Conservation (phyloP, 1,140 invertebrate species). For the Pseudomyrmex flavicornis region DNA sequence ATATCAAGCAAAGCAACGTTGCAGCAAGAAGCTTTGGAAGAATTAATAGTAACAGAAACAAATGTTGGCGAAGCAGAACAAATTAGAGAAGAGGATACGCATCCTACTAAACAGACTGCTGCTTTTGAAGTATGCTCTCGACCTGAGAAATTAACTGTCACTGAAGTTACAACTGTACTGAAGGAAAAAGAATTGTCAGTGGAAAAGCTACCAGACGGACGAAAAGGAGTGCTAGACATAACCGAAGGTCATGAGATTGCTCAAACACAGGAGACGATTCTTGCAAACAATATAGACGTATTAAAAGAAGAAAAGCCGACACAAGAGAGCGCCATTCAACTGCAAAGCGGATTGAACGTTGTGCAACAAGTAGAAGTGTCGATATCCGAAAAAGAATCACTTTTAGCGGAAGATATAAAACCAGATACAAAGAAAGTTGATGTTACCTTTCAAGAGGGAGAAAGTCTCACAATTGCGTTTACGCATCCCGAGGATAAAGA, state of each 20-base stretch:
- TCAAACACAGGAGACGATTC: conserved; percentile 82
- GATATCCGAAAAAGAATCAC: conserved; percentile 85
- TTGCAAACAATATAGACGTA: conserved; percentile 74
- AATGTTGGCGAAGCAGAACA: conserved; percentile 85
- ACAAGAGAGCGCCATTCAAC: conserved; percentile 78
- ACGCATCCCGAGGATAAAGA: conserved; percentile 86
- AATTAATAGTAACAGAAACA: conserved; percentile 86
- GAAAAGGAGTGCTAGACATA: conserved; percentile 81
- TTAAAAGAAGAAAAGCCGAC: conserved; percentile 75
- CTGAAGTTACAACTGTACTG: conserved; percentile 75
- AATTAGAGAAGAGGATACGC: conserved; percentile 76
- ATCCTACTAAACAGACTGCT: conserved; percentile 78
- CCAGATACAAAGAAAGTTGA: conserved; percentile 84
- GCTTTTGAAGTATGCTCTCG: conserved; percentile 74
- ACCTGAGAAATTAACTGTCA: conserved; percentile 77
- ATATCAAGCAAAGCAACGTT: conserved; percentile 84
- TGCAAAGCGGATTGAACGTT: conserved; percentile 81
- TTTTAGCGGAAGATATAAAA: conserved; percentile 80
- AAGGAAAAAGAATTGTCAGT: conserved; percentile 76
- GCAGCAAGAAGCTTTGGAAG: conserved; percentile 85
- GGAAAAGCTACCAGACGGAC: conserved; percentile 78
- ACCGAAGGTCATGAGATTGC: conserved; percentile 83
- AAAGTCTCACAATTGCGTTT: conserved; percentile 84
- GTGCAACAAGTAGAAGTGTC: conserved; percentile 83
- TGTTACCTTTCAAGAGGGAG: conserved; percentile 83